Evolutionary conservation across 2,888 invertebrate genomes (phyloP), one percentile per base, ranked within the genome.

Genomic region (Allophyes oxyacanthae): DNA sequence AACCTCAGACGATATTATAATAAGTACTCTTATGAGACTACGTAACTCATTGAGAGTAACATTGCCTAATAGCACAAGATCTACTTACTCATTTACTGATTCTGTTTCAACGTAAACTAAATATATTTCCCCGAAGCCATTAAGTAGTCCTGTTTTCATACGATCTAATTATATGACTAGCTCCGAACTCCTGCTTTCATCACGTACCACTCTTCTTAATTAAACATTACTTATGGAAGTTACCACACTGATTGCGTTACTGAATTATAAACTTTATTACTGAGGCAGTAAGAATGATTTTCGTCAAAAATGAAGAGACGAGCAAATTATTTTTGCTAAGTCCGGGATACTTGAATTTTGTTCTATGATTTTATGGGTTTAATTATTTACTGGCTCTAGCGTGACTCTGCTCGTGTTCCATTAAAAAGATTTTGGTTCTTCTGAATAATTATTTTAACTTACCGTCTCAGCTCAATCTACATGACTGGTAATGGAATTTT

Each of bases 181-280:
- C 81, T 78, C 75, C 59, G 25, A 57, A 64, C 55, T 80, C 75
- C 79, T 79, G 75, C 74, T 84, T 84, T 84, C 79, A 79, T 86
- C 87, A 86, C 85, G 85, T 84, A 75, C 81, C 83, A 86, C 86
- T 89, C 79, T 80, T 77, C 85, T 78, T 87, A 87, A 88, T 89
- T 85, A 87, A 89, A 88, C 81, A 85, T 84, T 85, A 84, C 80
- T 83, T 79, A 75, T 63, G 68, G 64, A 78, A 78, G 68, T 81
- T 79, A 75, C 56, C 62, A 34, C 48, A 49, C 10, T 11, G 34
- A 53, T 61, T 34, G 41, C 28, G 13, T 42, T 34, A 56, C 53
- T 55, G 50, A 62, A 62, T 54, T 58, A 41, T 58, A 41, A 58
- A 56, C 61, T 62, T 59, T 75, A 45, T 55, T 37, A 3, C 11